Conservation (phyloP, 2,888 invertebrate species). For the Mimumesa dahlbomi region DNA sequence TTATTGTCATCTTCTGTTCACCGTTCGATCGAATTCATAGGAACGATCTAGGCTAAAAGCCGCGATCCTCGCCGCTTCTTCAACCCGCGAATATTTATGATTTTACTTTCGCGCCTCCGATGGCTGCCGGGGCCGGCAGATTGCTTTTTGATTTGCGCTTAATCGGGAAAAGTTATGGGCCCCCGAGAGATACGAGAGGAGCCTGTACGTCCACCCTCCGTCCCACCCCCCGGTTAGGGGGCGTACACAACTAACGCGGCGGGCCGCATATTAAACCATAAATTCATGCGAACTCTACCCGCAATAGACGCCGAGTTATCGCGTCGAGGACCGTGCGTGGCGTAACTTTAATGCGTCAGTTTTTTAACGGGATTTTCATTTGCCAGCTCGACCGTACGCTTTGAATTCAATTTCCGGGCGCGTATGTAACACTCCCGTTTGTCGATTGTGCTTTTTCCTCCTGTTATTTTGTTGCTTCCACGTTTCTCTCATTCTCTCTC, state of each 20-base stretch:
- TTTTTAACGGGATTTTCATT: conserved; percentile 59
- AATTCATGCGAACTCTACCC: conserved; percentile 67
- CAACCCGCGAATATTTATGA: conserved; percentile 66
- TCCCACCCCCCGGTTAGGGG: conserved; percentile 52
- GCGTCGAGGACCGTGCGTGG: conserved; percentile 46
- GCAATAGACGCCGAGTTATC: conserved; percentile 59
- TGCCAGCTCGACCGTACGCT: conserved; percentile 15
- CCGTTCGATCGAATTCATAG: no score
- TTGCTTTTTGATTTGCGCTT: conserved; percentile 80
- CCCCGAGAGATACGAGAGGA: conserved; percentile 61
- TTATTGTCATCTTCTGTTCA: no score
- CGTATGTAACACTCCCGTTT: conserved; percentile 39
- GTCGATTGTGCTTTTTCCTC: conserved; percentile 45
- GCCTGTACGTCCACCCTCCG: neutral
- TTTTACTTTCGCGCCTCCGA: conserved; percentile 67
- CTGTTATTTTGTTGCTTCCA: no score
- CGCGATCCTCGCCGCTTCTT: conserved; percentile 31
- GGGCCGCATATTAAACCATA: conserved; percentile 77
- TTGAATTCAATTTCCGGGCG: conserved; percentile 37
- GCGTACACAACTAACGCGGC: conserved; percentile 65
- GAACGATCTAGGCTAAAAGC: no score
- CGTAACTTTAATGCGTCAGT: conserved; percentile 56
- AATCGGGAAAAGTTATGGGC: conserved; percentile 78
- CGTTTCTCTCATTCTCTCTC: neutral
- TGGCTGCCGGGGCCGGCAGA: conserved; percentile 69